Base-by-base conservation (phyloP, 64 coral and sea anemone species). In the Platygyra sinensis region DNA sequence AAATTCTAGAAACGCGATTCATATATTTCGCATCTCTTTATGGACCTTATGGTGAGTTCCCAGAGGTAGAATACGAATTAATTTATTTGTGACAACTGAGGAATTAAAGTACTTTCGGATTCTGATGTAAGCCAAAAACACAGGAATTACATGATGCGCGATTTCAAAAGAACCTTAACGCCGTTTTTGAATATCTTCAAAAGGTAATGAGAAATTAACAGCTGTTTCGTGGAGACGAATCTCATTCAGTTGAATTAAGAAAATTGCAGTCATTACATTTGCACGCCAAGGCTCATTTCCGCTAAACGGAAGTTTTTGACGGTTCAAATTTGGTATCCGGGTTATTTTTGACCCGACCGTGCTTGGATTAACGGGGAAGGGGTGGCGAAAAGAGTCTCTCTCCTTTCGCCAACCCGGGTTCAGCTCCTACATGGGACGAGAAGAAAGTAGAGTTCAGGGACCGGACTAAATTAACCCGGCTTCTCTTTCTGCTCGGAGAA, bases 101-200 rank as follows among this genome's bases (percentile, higher is more conserved):
- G 81, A 33, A 71, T 72, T 69, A 85, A 71, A 38, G 30, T 15
- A 27, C 63, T 85, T 71, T 52, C 36, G 38, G 13, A n/a, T 72
- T 85, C 33, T 42, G 38, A 5, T 85, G 12, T 33, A 64, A 52
- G 24, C 62, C 42, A 28, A 12, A n/a, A 85, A 72, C 27, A 71
- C 9, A 49, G 63, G 81, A 51, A 85, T 85, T 72, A 69, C 62
- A 51, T 71, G 24, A 38, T 85, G 62, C 8, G 81, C 62, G 8
- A n/a, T 52, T 85, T 85, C 60, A 50, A 50, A 67, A 71, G 60
- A 28, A 11, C 62, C 39, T 50, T 85, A 12, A 51, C 22, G 14
- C 61, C 38, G 62, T 69, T 71, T 71, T 15, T 30, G 59, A 83
- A 85, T 71, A 51, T 51, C 19, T 27, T 50, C 81, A 69, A 85